These are phyloP conservation scores for Theocolax elegans DNA, from an alignment of 1,140 invertebrate species.

Conservation along the genomic window DNA sequence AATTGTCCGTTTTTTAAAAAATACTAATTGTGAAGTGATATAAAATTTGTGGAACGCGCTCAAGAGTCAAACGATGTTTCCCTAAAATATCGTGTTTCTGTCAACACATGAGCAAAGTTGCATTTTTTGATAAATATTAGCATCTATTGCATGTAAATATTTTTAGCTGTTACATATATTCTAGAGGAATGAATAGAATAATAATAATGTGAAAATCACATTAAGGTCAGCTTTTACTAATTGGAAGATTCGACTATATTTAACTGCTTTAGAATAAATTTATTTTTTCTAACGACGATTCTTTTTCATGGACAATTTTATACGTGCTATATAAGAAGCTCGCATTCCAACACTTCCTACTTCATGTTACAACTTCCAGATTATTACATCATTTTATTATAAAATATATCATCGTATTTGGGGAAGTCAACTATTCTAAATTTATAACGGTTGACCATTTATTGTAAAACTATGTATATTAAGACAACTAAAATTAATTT, in stretches of 20 bases:
- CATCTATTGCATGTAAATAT: constrained; percentile 30
- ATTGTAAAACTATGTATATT: too few relatives aligned
- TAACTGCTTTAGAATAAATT: constrained; percentile 14
- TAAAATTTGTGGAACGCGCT: constrained; percentile 11
- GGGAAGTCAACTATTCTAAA: too few relatives aligned
- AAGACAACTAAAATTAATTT: too few relatives aligned
- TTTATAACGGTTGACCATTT: neutral
- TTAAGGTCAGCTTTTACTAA: constrained; percentile 21
- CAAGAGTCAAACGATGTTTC: constrained; percentile 27
- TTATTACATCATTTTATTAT: constrained; percentile 18
- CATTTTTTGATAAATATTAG: constrained; percentile 31
- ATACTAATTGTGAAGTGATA: neutral
- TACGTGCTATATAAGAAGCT: constrained; percentile 19
- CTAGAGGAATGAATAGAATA: neutral
- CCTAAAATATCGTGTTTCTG: constrained; percentile 10
- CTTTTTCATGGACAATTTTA: constrained; percentile 15
- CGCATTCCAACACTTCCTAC: constrained; percentile 48
- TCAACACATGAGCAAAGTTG: constrained; percentile 10
- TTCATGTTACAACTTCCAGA: constrained; percentile 20
- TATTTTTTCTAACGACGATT: constrained; percentile 24
- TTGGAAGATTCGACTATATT: neutral
- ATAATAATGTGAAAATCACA: neutral
- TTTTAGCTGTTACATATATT: constrained; percentile 27
- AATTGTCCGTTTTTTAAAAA: neutral
- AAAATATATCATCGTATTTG: constrained; percentile 22